A percentile compares a stretch with the other conserved stretches of the same genome.
These are phyloP conservation scores for Axis porcinus DNA, from an alignment of 2,113 vertebrate genomes.

Conservation along the genomic window DNA sequence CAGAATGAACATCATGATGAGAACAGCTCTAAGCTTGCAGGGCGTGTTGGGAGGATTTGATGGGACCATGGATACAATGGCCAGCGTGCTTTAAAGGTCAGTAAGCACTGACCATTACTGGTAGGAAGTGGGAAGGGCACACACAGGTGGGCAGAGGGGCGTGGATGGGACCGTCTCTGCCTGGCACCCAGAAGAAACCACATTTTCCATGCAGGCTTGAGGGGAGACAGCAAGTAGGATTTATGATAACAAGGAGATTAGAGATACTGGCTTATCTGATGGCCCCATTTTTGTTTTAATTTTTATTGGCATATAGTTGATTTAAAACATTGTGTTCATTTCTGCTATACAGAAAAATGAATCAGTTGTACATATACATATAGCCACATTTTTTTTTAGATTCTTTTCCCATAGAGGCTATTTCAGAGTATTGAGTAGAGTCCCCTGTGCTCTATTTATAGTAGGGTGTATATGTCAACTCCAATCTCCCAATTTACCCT, in stretches of 20 bases:
- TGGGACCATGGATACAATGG: background rate
- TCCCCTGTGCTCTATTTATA: background rate
- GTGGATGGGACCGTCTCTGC: fast-evolving
- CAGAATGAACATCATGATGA: background rate
- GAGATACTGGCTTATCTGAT: background rate
- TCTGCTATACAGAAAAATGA: background rate
- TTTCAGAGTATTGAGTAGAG: background rate
- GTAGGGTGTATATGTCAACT: background rate
- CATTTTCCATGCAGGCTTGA: background rate
- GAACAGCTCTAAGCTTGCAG: background rate
- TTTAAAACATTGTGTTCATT: background rate
- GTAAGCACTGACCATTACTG: background rate
- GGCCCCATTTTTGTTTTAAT: background rate
- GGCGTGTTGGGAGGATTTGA: background rate
- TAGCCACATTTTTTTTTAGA: background rate
- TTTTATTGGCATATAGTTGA: background rate
- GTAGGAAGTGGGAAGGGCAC: background rate
- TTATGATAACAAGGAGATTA: background rate
- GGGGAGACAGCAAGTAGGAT: background rate
- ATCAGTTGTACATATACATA: background rate
- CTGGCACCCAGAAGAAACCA: background rate
- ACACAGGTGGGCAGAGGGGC: background rate
- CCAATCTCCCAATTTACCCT: background rate
- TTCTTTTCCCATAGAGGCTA: background rate
- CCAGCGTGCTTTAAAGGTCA: background rate